Percentiles rank a stretch among this genome's conserved stretches.
Evolutionary conservation across 2,113 vertebrate species (phyloP).

Genomic region (Rhinichthys klamathensis): DNA sequence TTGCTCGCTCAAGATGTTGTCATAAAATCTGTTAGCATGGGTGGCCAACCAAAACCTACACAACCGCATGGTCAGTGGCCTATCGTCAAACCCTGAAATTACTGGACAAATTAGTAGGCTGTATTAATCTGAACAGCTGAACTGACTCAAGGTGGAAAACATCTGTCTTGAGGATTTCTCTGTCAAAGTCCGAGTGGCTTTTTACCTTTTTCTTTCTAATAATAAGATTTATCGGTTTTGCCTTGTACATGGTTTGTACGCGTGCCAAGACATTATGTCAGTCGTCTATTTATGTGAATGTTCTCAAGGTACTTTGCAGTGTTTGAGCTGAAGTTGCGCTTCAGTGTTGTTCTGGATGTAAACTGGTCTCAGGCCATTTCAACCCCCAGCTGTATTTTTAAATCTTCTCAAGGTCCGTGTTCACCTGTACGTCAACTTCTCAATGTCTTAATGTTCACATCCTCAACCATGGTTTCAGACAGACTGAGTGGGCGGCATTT

Average conservation of each 20-base stretch:
- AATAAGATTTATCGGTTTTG: neutral
- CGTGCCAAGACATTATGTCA: neutral
- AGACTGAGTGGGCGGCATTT: neutral
- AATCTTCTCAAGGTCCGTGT: neutral
- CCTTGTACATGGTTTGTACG: slow-evolving; percentile 4
- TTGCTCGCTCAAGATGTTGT: neutral
- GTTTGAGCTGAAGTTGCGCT: neutral
- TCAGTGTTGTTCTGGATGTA: slow-evolving; percentile 14
- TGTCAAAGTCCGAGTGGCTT: neutral
- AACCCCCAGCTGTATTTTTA: neutral
- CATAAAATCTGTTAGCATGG: slow-evolving; percentile 49
- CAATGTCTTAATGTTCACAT: neutral
- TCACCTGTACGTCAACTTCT: neutral
- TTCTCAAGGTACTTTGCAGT: slow-evolving; percentile 30
- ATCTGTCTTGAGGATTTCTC: slow-evolving; percentile 21
- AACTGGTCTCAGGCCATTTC: slow-evolving; percentile 26
- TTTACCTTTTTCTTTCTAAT: slow-evolving; percentile 24
- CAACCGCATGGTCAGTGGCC: slow-evolving; percentile 27
- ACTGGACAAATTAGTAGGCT: slow-evolving; percentile 60
- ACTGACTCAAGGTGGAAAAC: slow-evolving; percentile 43
- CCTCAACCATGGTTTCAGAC: neutral
- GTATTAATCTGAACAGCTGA: slow-evolving; percentile 66
- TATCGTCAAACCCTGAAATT: slow-evolving; percentile 52
- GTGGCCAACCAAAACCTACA: slow-evolving; percentile 55
- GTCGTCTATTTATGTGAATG: neutral